Evolutionary conservation across 2,888 invertebrate species (phyloP), one percentile per base, ranked within the genome.

Genomic region (Drosophila fungiperda): DNA sequence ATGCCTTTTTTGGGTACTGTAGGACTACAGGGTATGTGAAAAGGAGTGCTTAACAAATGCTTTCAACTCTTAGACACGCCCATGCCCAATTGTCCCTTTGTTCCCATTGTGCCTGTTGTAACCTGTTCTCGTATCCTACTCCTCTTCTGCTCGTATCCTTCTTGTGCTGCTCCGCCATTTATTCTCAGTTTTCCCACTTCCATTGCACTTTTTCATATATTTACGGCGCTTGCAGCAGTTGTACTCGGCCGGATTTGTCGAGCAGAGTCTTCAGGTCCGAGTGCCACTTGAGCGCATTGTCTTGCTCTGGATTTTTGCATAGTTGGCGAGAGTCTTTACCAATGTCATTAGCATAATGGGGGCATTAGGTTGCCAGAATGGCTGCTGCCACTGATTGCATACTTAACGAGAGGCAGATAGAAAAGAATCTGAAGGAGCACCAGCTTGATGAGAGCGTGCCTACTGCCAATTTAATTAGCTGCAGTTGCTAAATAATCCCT

Each of bases 301-400:
- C 80, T 82, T 54, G 64, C 60, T 50, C 42, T 71, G 62, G 65
- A 67, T 67, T 83, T 68, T 7, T 67, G 87, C 84, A 73, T 68
- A 63, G 71, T 55, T 38, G 69, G 69, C 69, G 54, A 54, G 52
- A 52, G 72, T 71, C 70, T 73, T 73, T 82, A 73, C 73, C 85
- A 86, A 83, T 89, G 88, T 86, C 90, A 85, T 85, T 85, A 86
- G 86, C 85, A 89, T 85, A 85, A 85, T 85, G 86, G 90, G 89
- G 90, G 78, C 88, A 89, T 86, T 88, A 88, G 90, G 88, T 86
- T 82, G 73, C 38, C 68, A 54, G 50, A 12, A 23, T 35, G 23
- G 40, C 75, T 65, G 50, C 45, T 74, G 64, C 49, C 66, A 75
- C 80, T 84, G 83, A 84, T 87, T 84, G 83, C 83, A 76, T 84